A percentile compares a stretch with the other conserved stretches of the same genome.
phyloP scores from a whole-genome alignment of 2,888 invertebrate genomes.

The Nemotelus nigrinus region DNA sequence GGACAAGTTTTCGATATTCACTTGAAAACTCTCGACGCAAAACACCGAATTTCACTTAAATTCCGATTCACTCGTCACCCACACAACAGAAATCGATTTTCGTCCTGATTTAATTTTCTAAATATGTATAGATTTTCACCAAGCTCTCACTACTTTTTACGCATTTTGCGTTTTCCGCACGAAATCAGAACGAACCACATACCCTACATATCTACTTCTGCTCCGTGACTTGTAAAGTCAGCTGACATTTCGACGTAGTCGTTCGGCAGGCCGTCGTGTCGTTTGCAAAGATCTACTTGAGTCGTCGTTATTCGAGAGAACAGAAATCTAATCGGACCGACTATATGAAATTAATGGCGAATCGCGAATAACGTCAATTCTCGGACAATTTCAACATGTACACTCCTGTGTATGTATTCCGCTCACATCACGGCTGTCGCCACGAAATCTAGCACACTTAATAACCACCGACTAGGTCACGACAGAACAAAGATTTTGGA shows the following conservation, averaged over 20 bases:
- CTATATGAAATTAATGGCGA: not conserved
- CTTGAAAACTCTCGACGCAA: not conserved
- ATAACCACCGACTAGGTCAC: too few relatives aligned
- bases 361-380: conserved; percentile 22
- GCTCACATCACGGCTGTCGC: not conserved
- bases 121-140: conserved; percentile 4
- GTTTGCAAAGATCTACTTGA: not conserved
- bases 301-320: not conserved
- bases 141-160: conserved; percentile 11
- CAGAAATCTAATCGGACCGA: not conserved
- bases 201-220: conserved; percentile 27
- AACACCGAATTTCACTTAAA: not conserved
- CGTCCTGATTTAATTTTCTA: conserved; percentile 21
- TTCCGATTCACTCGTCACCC: not conserved
- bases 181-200: conserved; percentile 4
- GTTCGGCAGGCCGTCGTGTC: conserved; percentile 4
- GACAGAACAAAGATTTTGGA: too few relatives aligned
- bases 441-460: conserved; percentile 19
- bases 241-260: conserved; percentile 41
- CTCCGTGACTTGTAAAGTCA: conserved; percentile 25
- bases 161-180: conserved; percentile 36
- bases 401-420: too few relatives aligned
- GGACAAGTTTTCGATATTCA: conserved; percentile 37
- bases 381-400: not conserved
- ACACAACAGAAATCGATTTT: conserved; percentile 21